Conservation (phyloP, 2,888 invertebrate species). For the Drosophila pegasa region DNA sequence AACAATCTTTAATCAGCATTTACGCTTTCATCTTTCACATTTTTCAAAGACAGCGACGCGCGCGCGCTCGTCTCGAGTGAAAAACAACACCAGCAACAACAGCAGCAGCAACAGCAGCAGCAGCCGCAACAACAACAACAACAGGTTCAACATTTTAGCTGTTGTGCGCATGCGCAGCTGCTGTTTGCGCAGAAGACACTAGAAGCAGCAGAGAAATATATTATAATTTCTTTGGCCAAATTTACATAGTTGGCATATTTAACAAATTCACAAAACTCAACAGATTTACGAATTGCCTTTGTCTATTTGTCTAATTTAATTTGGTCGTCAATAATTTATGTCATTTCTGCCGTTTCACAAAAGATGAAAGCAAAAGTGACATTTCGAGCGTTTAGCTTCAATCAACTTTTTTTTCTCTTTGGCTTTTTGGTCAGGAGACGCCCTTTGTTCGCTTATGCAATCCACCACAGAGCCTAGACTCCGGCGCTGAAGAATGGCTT, state of each 20-base stretch:
- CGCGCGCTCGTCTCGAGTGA: slow-evolving; percentile 43
- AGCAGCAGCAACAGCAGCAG: slow-evolving; percentile 39
- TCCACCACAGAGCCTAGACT: slow-evolving; percentile 17
- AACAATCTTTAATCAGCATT: slow-evolving; percentile 81
- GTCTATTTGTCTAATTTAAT: slow-evolving; percentile 76
- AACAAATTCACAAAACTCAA: slow-evolving; percentile 66
- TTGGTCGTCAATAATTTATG: slow-evolving; percentile 53
- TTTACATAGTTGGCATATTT: slow-evolving; percentile 8
- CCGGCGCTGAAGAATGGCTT: slow-evolving; percentile 35
- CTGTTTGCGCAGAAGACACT: slow-evolving; percentile 30
- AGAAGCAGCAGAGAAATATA: slow-evolving; percentile 33
- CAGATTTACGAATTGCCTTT: slow-evolving; percentile 47
- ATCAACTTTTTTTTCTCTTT: slow-evolving; percentile 6
- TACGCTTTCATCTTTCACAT: slow-evolving; percentile 81
- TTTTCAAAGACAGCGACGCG: slow-evolving; percentile 68
- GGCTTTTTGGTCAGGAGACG: slow-evolving; percentile 29
- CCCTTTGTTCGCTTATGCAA: slow-evolving; percentile 50
- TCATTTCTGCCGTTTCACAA: slow-evolving; percentile 52
- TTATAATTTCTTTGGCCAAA: slow-evolving; percentile 67
- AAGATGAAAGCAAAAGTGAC: slow-evolving; percentile 79
- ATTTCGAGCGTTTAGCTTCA: slow-evolving; percentile 38
- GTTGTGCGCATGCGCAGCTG: slow-evolving; percentile 51
- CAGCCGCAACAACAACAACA: slow-evolving; percentile 44
- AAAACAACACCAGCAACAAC: slow-evolving; percentile 49
- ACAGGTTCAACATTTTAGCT: slow-evolving; percentile 48